Evolutionary conservation across 2,113 vertebrate species (phyloP).

Genomic region (Tragulus kanchil): DNA sequence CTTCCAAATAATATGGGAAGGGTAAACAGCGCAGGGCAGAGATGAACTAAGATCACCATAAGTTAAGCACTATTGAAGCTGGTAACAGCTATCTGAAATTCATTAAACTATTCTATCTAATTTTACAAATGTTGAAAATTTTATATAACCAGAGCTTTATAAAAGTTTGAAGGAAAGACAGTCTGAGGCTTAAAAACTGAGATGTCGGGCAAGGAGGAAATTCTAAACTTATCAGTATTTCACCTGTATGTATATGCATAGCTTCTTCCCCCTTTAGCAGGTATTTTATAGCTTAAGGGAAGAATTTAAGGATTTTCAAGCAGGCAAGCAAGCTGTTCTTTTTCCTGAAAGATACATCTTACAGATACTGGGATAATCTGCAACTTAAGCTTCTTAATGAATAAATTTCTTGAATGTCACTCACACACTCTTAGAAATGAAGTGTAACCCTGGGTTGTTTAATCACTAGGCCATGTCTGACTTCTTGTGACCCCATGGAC

Average conservation of each 20-base stretch:
- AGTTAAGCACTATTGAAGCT: not conserved
- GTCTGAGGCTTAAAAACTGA: not conserved
- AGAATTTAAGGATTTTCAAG: not conserved
- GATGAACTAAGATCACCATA: not conserved
- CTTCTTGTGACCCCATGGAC: not conserved
- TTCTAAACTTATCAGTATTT: not conserved
- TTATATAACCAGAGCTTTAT: not conserved
- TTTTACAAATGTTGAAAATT: not conserved
- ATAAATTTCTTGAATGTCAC: not conserved
- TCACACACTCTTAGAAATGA: not conserved
- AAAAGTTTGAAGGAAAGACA: constrained; percentile 9
- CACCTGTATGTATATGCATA: not conserved
- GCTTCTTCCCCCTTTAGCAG: not conserved
- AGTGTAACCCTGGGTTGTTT: not conserved
- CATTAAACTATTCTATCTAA: not conserved
- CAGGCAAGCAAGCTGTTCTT: not conserved
- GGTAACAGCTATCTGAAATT: not conserved
- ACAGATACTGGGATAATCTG: not conserved
- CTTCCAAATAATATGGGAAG: not conserved
- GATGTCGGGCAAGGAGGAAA: not conserved
- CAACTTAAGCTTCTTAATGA: not conserved
- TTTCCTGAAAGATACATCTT: not conserved
- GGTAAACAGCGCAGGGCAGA: not conserved
- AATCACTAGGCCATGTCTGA: not conserved
- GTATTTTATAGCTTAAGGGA: not conserved